phyloP scores from a whole-genome alignment of 2,888 invertebrate genomes.

The Palloptera scutellata region DNA sequence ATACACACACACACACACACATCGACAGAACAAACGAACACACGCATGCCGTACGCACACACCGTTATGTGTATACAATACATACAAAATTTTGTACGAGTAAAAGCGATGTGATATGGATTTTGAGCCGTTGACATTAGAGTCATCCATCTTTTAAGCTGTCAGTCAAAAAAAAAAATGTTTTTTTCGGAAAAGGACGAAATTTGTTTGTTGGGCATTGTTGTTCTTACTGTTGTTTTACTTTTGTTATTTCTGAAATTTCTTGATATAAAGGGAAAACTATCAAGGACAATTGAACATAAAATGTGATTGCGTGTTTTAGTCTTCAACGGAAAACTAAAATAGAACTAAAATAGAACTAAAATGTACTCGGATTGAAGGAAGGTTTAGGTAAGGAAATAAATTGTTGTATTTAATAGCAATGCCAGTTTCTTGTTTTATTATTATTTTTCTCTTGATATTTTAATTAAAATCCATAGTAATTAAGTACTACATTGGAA shows the following conservation, averaged over 20 bases:
- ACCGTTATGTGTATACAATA: no score
- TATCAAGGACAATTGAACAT: slow-evolving; percentile 22
- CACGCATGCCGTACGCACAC: slow-evolving; percentile 2
- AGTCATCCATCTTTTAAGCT: slow-evolving; percentile 53
- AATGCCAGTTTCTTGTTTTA: not conserved
- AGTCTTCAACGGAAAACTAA: not conserved
- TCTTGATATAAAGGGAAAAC: slow-evolving; percentile 10
- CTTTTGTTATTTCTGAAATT: slow-evolving; percentile 1
- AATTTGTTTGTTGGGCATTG: slow-evolving; percentile 15
- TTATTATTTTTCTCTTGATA: not conserved
- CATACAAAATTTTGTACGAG: slow-evolving; percentile 3
- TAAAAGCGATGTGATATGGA: slow-evolving; percentile 35
- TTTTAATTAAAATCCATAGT: not conserved
- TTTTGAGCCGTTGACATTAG: slow-evolving; percentile 42
- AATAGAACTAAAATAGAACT: not conserved
- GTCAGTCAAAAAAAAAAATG: slow-evolving; percentile 48
- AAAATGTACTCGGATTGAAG: not conserved
- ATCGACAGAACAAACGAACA: slow-evolving; percentile 2
- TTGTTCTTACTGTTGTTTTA: slow-evolving; percentile 1
- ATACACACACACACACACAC: no score
- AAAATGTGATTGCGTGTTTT: slow-evolving; percentile 24
- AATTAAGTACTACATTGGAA: slow-evolving; percentile 34
- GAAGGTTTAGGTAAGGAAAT: not conserved
- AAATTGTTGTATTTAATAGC: not conserved
- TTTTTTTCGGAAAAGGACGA: slow-evolving; percentile 33